A percentile compares a stretch with the other conserved stretches of the same genome.
Conservation (phyloP, 2,797 vertebrate species). For the Alca torda region DNA sequence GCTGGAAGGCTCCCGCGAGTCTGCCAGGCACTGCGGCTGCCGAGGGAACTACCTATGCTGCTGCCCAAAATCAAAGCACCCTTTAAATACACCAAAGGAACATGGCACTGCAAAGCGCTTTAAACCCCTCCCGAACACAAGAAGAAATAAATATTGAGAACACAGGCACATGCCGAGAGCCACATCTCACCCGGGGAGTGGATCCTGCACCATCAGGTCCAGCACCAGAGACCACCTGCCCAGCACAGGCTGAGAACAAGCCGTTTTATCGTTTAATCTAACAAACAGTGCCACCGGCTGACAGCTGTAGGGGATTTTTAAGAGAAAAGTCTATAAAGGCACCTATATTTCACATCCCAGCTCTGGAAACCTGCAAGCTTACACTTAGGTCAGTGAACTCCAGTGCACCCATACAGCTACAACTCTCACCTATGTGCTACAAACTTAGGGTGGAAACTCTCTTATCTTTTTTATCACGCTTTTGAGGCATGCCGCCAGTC, state of each 20-base stretch:
- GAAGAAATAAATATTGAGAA: constrained; percentile 48
- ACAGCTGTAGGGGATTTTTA: too few species aligned
- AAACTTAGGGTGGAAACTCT: neutral
- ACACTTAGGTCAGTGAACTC: too few species aligned
- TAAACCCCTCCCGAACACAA: constrained; percentile 20
- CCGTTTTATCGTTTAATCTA: neutral
- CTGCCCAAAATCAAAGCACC: too few species aligned
- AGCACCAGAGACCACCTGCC: neutral
- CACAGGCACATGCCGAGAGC: neutral
- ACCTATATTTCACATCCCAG: neutral
- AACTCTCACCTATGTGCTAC: neutral
- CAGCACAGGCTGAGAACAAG: neutral
- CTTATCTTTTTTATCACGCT: neutral
- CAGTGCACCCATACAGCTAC: too few species aligned
- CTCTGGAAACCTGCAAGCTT: neutral
- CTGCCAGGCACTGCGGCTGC: neutral
- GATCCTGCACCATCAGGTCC: neutral
- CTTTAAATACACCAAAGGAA: neutral
- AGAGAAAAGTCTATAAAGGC: neutral
- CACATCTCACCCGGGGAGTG: constrained; percentile 28
- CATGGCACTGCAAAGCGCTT: neutral
- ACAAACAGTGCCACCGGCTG: neutral
- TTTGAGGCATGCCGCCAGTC: rapidly evolving
- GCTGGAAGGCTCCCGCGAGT: neutral
- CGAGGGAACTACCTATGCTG: neutral